phyloP scores from a whole-genome alignment of 2,113 vertebrate species.

The Phainopepla nitens region DNA sequence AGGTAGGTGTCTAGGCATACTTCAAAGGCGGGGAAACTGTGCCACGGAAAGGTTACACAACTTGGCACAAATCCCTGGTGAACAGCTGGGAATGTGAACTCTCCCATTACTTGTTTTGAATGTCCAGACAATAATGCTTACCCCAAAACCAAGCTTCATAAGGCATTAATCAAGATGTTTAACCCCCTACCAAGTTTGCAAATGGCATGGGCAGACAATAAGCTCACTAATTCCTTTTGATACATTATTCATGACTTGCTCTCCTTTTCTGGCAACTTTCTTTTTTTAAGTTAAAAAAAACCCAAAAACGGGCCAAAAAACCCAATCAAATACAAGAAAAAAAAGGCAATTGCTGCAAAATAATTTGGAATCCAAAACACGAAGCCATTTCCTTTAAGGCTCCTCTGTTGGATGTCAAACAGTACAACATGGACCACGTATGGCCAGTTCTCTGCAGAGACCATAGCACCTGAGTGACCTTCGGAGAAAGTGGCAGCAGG shows the following conservation, averaged over 20 bases:
- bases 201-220: constrained; percentile 18
- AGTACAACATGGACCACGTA: rapidly evolving
- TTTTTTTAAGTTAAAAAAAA: background rate
- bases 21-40: constrained; percentile 30
- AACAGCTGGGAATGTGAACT: constrained; percentile 44
- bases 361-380: background rate
- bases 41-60: background rate
- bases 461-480: background rate
- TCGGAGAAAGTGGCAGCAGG: background rate
- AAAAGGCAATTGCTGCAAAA: background rate
- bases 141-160: constrained; percentile 30
- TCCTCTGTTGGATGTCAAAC: background rate
- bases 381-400: background rate
- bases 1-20: background rate
- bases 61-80: background rate
- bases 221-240: constrained; percentile 59
- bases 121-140: background rate
- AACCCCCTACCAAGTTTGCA: constrained; percentile 55
- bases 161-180: constrained; percentile 63
- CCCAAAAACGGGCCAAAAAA: background rate
- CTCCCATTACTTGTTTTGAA: constrained; percentile 16
- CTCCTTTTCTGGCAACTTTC: constrained; percentile 4
- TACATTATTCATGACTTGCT: constrained; percentile 50
- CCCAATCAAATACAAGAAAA: background rate
- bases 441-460: background rate